Conservation (phyloP, 2,888 invertebrate genomes). For the Aphidius colemani region DNA sequence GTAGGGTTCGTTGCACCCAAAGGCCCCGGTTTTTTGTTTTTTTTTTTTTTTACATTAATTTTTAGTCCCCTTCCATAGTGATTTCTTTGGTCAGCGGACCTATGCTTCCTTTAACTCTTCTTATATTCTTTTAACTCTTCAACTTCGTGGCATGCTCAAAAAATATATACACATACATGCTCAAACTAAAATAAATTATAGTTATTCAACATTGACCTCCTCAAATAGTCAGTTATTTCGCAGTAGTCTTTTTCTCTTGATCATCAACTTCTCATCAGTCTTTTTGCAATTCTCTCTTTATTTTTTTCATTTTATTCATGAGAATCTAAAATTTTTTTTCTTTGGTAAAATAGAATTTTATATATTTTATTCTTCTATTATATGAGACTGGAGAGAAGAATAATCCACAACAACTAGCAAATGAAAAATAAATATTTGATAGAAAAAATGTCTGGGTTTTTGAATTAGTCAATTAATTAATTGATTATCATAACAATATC, state of each 20-base stretch:
- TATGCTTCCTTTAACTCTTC: conserved; percentile 14
- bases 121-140: conserved; percentile 24
- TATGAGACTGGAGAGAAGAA: too few relatives aligned
- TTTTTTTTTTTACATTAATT: conserved; percentile 23
- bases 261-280: neutral
- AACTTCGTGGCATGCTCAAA: conserved; percentile 31
- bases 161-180: conserved; percentile 37
- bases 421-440: too few relatives aligned
- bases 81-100: conserved; percentile 44
- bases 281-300: conserved; percentile 23
- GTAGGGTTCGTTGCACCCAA: conserved; percentile 55
- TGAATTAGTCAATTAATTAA: too few relatives aligned
- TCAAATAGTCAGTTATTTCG: conserved; percentile 56
- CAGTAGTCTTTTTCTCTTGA: conserved; percentile 48
- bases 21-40: conserved; percentile 34
- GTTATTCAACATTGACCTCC: conserved; percentile 54
- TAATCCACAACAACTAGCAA: too few relatives aligned
- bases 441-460: too few relatives aligned
- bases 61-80: conserved; percentile 33
- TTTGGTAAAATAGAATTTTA: neutral
- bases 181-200: conserved; percentile 55
- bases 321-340: conserved; percentile 28
- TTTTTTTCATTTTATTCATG: conserved; percentile 21
- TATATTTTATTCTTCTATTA: too few relatives aligned
- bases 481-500: too few relatives aligned